Percentiles rank a stretch among this genome's conserved stretches.
phyloP scores from a whole-genome alignment of 2,888 invertebrate genomes.

The Papilio protenor region DNA sequence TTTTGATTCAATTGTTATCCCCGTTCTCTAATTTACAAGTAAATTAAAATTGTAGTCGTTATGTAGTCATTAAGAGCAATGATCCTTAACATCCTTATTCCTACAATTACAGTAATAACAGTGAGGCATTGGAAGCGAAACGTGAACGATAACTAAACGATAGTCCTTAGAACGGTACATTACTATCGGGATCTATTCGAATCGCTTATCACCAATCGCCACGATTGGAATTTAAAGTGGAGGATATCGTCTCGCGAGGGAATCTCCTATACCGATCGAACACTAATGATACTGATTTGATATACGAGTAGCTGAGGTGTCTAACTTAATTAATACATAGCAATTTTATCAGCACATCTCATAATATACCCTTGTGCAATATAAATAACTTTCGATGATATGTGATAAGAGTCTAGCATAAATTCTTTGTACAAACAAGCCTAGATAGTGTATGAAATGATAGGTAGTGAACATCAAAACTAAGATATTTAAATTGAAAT shows the following conservation, averaged over 20 bases:
- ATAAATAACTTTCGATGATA: neutral
- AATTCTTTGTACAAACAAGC: neutral
- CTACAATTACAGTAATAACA: slow-evolving; percentile 65
- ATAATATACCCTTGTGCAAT: neutral
- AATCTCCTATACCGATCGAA: slow-evolving; percentile 57
- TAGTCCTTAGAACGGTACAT: slow-evolving; percentile 74
- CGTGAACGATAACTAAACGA: slow-evolving; percentile 82
- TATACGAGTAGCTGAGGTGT: slow-evolving; percentile 30
- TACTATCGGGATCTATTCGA: slow-evolving; percentile 77
- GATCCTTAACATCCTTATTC: slow-evolving; percentile 49
- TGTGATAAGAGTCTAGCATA: neutral
- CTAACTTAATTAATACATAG: slow-evolving; percentile 32
- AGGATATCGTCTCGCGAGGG: slow-evolving; percentile 49
- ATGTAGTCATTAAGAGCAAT: neutral
- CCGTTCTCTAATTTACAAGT: neutral
- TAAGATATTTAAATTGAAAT: too few relatives aligned
- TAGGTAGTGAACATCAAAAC: too few relatives aligned
- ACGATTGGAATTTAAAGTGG: slow-evolving; percentile 75
- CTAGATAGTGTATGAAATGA: neutral
- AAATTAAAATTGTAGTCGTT: neutral
- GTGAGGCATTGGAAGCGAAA: slow-evolving; percentile 77
- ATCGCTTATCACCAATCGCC: slow-evolving; percentile 78
- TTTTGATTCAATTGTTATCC: neutral
- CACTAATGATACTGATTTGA: slow-evolving; percentile 53
- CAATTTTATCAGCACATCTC: slow-evolving; percentile 15